Conservation (phyloP, 2,797 vertebrate genomes). For the Enteromius unitaeniatus region DNA sequence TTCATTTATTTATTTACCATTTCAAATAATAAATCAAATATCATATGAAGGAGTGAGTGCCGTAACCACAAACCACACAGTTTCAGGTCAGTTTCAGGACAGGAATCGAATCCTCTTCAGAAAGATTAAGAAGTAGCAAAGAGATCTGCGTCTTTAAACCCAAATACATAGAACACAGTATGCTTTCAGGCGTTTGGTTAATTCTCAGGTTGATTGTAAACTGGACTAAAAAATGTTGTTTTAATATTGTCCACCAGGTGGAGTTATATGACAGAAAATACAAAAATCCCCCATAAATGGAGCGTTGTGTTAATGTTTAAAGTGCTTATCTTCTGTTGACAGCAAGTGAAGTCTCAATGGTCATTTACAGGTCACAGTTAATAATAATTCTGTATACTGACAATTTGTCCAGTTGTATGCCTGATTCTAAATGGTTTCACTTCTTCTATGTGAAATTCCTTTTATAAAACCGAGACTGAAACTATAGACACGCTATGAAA, state of each 20-base stretch:
- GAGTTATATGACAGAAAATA: slow-evolving; percentile 11
- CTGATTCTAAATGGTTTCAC: neutral
- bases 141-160: neutral
- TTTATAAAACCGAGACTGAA: slow-evolving; percentile 16
- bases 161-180: neutral
- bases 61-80: neutral
- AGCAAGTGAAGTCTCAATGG: neutral
- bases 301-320: neutral
- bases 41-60: neutral
- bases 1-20: no score
- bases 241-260: slow-evolving; percentile 21
- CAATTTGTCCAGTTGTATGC: neutral
- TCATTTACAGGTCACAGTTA: neutral
- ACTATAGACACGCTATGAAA: neutral
- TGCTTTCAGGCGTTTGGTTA: neutral
- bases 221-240: neutral
- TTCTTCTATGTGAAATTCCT: slow-evolving; percentile 28
- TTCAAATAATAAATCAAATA: neutral
- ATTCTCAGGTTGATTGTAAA: neutral
- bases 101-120: neutral
- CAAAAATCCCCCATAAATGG: neutral
- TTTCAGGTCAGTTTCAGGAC: neutral
- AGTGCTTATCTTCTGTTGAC: neutral
- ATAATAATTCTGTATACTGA: neutral
- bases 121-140: neutral